phyloP scores from a whole-genome alignment of 2,888 invertebrate genomes.

The Rhimphoctona megacephalus region DNA sequence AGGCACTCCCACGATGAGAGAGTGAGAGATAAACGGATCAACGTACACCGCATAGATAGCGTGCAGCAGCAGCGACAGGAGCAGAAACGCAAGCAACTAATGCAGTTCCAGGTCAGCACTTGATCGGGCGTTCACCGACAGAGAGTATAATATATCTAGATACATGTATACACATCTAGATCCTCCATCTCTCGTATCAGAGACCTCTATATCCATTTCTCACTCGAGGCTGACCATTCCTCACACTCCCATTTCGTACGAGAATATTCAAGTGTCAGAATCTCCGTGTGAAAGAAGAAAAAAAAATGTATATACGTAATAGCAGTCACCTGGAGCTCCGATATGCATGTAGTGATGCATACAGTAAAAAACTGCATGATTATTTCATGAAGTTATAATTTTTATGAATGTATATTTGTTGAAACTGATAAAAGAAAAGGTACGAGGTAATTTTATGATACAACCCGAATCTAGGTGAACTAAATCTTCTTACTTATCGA shows the following conservation, averaged over 20 bases:
- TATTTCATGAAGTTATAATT: background rate
- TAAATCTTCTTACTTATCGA: background rate
- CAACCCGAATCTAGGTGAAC: background rate
- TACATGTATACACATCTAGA: conserved; percentile 11
- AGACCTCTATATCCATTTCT: conserved; percentile 50
- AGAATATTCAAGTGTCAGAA: conserved; percentile 40
- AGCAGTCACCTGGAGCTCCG: no score
- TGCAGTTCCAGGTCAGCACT: conserved; percentile 69
- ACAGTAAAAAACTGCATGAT: background rate
- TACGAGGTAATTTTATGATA: background rate
- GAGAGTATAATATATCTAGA: conserved; percentile 21
- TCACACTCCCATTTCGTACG: conserved; percentile 57
- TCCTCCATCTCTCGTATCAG: conserved; percentile 50
- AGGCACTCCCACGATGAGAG: conserved; percentile 65
- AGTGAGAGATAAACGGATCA: conserved; percentile 58
- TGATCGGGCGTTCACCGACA: conserved; percentile 62
- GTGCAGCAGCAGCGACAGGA: conserved; percentile 51
- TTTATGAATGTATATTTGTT: background rate
- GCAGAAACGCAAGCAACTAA: conserved; percentile 62
- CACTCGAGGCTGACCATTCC: conserved; percentile 59
- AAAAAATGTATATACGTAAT: background rate
- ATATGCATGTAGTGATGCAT: background rate
- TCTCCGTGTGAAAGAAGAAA: background rate
- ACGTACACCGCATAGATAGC: conserved; percentile 52
- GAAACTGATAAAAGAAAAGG: background rate